Conservation (phyloP, 64 coral and sea anemone genomes). For the Porites australiensis region DNA sequence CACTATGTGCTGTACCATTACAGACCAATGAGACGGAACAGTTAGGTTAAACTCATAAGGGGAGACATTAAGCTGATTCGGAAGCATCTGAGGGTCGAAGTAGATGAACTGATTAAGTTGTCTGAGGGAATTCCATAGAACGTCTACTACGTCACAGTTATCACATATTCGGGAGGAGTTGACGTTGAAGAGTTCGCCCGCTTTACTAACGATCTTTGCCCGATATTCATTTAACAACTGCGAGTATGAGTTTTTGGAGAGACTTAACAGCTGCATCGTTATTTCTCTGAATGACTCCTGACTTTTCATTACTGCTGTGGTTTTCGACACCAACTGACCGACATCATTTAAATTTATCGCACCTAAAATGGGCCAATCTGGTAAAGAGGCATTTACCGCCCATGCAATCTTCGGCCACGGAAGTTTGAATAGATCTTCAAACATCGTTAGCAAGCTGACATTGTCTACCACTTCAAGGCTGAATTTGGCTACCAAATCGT, state of each 20-base stretch:
- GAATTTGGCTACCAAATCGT: constrained; percentile 59
- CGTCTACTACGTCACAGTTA: constrained; percentile 28
- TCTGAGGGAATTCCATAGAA: constrained; percentile 43
- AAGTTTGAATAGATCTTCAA: constrained; percentile 46
- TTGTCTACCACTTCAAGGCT: constrained; percentile 49
- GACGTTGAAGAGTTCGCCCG: constrained; percentile 43
- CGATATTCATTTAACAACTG: constrained; percentile 22
- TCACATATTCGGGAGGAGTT: constrained; percentile 39
- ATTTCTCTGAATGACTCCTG: not conserved
- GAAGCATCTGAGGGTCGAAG: constrained; percentile 23
- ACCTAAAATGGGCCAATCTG: constrained; percentile 76
- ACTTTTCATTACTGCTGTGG: not conserved
- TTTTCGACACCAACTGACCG: constrained; percentile 1
- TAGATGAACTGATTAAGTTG: constrained; percentile 4
- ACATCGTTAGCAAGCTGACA: constrained; percentile 43
- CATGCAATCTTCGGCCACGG: constrained; percentile 79
- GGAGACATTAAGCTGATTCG: constrained; percentile 29
- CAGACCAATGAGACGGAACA: constrained; percentile 57
- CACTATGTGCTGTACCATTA: constrained; percentile 42
- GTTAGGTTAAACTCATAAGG: constrained; percentile 48
- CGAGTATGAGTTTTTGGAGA: not conserved
- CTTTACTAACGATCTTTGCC: not conserved
- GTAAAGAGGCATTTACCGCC: constrained; percentile 66
- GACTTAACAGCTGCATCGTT: not conserved
- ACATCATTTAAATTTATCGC: constrained; percentile 37